A percentile compares a stretch with the other conserved stretches of the same genome.
Evolutionary conservation across 1,140 invertebrate species (phyloP).

Genomic region (Neodiprion virginianus): DNA sequence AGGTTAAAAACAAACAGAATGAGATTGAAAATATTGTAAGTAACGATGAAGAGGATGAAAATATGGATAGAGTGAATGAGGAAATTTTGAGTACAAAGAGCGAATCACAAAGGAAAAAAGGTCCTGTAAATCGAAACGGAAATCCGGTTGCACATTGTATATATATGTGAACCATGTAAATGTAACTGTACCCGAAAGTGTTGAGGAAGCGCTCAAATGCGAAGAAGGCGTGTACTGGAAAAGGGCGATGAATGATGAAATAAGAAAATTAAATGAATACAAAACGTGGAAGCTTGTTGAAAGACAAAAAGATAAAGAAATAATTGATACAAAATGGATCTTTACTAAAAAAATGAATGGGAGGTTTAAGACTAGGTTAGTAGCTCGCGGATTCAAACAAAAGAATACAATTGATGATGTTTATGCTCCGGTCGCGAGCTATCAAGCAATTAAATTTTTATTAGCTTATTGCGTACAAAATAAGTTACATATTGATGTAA

Average conservation of each 20-base stretch:
- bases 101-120: constrained; percentile 29
- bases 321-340: constrained; percentile 32
- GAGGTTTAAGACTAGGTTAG: constrained; percentile 26
- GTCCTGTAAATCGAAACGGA: constrained; percentile 34
- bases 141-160: constrained; percentile 34
- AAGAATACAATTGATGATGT: constrained; percentile 34
- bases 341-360: constrained; percentile 28
- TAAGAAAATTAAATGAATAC: constrained; percentile 42
- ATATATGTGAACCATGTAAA: constrained; percentile 44
- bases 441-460: constrained; percentile 30
- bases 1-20: not conserved
- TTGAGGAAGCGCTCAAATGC: constrained; percentile 44
- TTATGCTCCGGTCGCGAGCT: constrained; percentile 38
- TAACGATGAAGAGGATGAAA: not conserved
- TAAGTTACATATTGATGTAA: constrained; percentile 38
- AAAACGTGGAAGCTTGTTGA: constrained; percentile 43
- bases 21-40: not conserved
- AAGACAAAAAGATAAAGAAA: constrained; percentile 36
- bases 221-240: constrained; percentile 39
- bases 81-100: constrained; percentile 18
- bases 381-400: constrained; percentile 22
- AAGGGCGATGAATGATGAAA: constrained; percentile 41
- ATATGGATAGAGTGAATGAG: constrained; percentile 7
- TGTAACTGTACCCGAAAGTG: constrained; percentile 43
- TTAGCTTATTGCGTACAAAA: constrained; percentile 39